Evolutionary conservation across 2,113 vertebrate species (phyloP).

Genomic region (Leucopsar rothschildi): DNA sequence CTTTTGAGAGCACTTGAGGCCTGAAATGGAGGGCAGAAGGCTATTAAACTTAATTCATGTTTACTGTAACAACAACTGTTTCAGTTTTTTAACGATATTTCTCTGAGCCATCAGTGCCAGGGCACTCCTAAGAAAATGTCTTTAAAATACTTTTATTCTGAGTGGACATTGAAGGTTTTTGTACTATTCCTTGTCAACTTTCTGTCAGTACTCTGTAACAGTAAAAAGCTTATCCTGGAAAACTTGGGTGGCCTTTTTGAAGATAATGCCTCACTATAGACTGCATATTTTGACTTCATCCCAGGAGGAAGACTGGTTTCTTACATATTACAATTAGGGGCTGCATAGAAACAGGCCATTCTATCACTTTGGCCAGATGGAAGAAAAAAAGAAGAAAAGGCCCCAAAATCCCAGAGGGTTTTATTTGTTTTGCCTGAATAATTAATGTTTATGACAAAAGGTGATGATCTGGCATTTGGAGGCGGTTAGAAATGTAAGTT

Average conservation of each 20-base stretch:
- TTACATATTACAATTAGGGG: neutral
- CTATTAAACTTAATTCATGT: constrained; percentile 9
- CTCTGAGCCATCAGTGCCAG: neutral
- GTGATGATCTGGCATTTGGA: neutral
- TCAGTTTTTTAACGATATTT: neutral
- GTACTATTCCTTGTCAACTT: neutral
- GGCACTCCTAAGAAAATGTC: neutral
- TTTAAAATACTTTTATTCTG: neutral
- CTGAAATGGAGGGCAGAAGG: neutral
- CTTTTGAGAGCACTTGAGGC: constrained; percentile 9
- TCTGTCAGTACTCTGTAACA: neutral
- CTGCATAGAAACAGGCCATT: neutral
- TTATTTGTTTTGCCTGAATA: neutral
- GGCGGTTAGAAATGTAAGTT: neutral
- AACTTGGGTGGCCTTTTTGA: neutral
- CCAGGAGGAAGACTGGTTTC: neutral
- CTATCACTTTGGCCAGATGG: neutral
- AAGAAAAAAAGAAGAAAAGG: neutral
- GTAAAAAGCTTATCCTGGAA: neutral
- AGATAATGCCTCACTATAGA: neutral
- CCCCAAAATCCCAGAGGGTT: neutral
- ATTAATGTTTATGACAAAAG: neutral
- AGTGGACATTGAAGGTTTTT: neutral
- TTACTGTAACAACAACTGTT: constrained; percentile 15
- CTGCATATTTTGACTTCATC: neutral